phyloP scores from a whole-genome alignment of 2,113 vertebrate genomes.

The Eulemur rufifrons region DNA sequence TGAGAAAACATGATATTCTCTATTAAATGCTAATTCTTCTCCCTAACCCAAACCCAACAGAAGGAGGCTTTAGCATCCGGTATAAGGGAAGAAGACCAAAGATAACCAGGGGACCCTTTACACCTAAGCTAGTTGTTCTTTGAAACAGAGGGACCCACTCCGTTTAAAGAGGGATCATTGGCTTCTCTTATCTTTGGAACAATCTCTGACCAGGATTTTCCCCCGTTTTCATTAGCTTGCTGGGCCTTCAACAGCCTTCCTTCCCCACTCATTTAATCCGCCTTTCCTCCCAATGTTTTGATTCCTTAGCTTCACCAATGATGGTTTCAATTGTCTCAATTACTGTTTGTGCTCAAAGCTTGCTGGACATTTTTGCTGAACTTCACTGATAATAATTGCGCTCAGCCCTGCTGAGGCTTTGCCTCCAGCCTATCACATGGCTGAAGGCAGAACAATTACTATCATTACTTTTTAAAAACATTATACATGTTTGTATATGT shows the following conservation, averaged over 20 bases:
- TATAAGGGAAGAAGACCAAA: neutral
- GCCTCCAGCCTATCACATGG: neutral
- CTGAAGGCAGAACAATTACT: neutral
- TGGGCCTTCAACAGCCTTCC: neutral
- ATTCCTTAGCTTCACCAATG: neutral
- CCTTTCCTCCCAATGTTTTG: neutral
- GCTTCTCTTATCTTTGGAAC: neutral
- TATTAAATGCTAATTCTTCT: neutral
- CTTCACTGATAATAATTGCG: neutral
- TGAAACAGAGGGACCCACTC: neutral
- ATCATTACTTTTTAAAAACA: neutral
- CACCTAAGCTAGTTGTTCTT: neutral
- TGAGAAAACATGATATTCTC: neutral
- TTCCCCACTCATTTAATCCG: neutral
- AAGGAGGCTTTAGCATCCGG: neutral
- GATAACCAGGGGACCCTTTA: neutral
- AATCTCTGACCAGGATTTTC: neutral
- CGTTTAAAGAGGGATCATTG: neutral
- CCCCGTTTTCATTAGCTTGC: neutral
- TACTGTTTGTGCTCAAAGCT: neutral
- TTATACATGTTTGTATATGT: accelerated
- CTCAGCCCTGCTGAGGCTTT: neutral
- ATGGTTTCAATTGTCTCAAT: neutral
- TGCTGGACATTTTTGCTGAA: neutral
- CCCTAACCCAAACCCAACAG: neutral